A percentile compares a stretch with the other conserved stretches of the same genome.
These are phyloP conservation scores for Apaloderma vittatum DNA, from an alignment of 2,113 vertebrate species.

Conservation along the genomic window DNA sequence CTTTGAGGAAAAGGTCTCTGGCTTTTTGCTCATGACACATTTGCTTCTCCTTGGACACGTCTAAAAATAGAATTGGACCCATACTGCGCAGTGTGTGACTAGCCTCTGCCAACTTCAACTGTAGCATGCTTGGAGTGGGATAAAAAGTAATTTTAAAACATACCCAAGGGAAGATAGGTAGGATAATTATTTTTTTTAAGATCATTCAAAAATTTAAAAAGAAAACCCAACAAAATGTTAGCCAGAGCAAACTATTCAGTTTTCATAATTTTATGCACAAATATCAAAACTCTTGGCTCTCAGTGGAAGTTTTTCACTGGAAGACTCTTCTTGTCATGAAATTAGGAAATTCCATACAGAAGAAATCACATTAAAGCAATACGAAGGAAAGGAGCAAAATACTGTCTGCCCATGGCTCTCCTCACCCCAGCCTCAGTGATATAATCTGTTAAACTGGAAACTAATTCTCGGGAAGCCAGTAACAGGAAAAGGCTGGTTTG, in stretches of 20 bases:
- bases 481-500: background rate
- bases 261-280: background rate
- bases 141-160: background rate
- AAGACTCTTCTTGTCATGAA: background rate
- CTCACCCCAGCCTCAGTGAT: background rate
- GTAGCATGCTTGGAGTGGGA: background rate
- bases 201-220: background rate
- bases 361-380: background rate
- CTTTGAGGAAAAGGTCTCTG: background rate
- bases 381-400: background rate
- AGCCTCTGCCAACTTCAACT: background rate
- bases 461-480: background rate
- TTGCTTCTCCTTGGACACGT: background rate
- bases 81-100: background rate
- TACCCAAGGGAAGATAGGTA: background rate
- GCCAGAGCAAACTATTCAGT: background rate
- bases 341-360: background rate
- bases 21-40: background rate
- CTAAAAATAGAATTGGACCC: background rate
- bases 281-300: background rate
- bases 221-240: background rate
- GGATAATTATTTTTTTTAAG: background rate
- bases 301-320: background rate
- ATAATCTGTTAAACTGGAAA: background rate
- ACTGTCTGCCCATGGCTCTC: background rate